Conservation (phyloP, 2,797 vertebrate genomes). For the Ficedula albicollis region DNA sequence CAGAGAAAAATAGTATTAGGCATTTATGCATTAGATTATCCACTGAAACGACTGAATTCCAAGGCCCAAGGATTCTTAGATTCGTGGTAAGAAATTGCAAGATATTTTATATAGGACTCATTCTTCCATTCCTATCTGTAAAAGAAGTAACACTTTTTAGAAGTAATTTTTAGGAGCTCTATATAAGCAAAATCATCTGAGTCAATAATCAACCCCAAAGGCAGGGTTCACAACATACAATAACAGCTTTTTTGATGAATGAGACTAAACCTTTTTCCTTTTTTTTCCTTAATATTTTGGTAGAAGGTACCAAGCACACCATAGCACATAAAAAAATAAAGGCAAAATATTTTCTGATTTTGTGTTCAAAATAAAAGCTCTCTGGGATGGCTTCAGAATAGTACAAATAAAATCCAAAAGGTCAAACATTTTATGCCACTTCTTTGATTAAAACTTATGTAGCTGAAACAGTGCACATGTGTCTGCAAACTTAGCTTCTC, state of each 20-base stretch:
- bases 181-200: not conserved
- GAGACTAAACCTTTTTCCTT: accelerated
- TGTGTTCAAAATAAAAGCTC: not conserved
- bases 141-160: not conserved
- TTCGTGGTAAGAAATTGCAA: not conserved
- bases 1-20: not conserved
- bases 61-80: not conserved
- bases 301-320: not conserved
- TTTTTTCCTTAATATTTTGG: not conserved
- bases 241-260: not conserved
- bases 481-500: not conserved
- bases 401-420: not conserved
- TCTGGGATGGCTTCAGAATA: not conserved
- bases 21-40: not conserved
- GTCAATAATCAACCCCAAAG: not conserved
- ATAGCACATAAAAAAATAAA: not conserved
- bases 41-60: not conserved
- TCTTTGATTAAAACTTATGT: not conserved
- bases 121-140: not conserved
- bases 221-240: not conserved
- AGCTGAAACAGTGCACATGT: not conserved
- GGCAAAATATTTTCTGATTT: not conserved
- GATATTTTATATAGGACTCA: not conserved
- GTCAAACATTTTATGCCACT: not conserved
- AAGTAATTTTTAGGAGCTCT: not conserved